A percentile compares a stretch with the other conserved stretches of the same genome.
Evolutionary conservation across 2,888 invertebrate species (phyloP).

Genomic region (Rhopalosiphum nymphaeae): DNA sequence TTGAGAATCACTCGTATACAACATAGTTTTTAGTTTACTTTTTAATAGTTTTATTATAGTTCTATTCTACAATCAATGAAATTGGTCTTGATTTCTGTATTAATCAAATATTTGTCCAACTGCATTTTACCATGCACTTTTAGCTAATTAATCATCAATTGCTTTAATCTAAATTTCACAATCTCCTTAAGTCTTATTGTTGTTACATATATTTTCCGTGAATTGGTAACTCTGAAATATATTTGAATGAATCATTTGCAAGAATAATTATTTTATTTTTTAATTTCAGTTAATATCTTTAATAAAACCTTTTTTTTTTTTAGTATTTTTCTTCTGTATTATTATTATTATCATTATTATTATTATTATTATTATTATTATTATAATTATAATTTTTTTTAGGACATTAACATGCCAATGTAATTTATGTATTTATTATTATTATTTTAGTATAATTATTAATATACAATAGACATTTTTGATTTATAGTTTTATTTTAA

Average conservation of each 20-base stretch:
- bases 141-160: conserved; percentile 10
- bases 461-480: conserved; percentile 53
- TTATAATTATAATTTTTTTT: conserved; percentile 17
- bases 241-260: background rate
- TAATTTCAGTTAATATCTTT: background rate
- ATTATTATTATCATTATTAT: conserved; percentile 15
- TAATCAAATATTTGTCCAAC: conserved; percentile 23
- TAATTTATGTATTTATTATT: conserved; percentile 54
- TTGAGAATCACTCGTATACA: background rate
- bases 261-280: conserved; percentile 3
- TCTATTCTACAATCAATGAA: background rate
- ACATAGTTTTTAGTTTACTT: background rate
- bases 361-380: conserved; percentile 27
- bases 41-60: background rate
- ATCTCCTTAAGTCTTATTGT: conserved; percentile 26
- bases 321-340: conserved; percentile 29
- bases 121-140: conserved; percentile 11
- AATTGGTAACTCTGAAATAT: background rate
- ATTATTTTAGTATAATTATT: conserved; percentile 60
- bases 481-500: conserved; percentile 60
- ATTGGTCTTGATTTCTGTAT: background rate
- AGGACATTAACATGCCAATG: conserved; percentile 22
- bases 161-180: conserved; percentile 31
- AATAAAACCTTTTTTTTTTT: conserved; percentile 28
- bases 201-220: conserved; percentile 18